phyloP scores from a whole-genome alignment of 64 coral and sea anemone species.

The Stichodactyla helianthus region DNA sequence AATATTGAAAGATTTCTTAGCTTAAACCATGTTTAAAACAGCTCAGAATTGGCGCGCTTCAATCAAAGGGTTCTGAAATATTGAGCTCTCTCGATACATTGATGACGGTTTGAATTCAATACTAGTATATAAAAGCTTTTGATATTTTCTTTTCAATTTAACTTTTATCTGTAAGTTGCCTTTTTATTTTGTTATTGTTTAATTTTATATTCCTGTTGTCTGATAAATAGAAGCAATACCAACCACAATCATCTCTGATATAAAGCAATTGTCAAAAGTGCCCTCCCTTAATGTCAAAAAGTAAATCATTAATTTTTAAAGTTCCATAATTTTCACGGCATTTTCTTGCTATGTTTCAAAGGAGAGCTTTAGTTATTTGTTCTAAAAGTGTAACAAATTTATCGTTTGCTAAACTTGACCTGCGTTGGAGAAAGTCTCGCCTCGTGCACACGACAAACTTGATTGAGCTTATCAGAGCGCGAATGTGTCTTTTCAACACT shows the following conservation, averaged over 20 bases:
- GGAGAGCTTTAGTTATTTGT: neutral
- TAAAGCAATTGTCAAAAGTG: no score
- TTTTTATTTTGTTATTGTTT: neutral
- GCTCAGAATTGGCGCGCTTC: neutral
- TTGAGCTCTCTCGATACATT: neutral
- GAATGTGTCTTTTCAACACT: constrained; percentile 7
- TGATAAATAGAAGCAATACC: no score
- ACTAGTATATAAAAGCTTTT: neutral
- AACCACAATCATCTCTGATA: no score
- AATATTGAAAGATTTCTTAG: neutral
- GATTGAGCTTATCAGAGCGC: neutral
- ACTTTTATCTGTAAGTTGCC: neutral
- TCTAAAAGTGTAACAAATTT: neutral
- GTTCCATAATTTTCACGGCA: no score
- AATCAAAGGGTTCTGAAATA: neutral
- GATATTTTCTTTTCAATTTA: neutral
- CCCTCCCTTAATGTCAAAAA: no score
- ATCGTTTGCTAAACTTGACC: neutral
- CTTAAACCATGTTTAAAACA: neutral
- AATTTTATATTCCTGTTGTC: neutral
- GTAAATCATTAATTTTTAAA: no score
- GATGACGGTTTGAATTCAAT: neutral
- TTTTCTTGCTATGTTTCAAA: no score
- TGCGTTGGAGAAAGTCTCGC: neutral
- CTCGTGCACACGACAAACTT: neutral